These are phyloP conservation scores for Urosaurus nigricauda DNA, from an alignment of 2,797 vertebrate genomes.

Conservation along the genomic window DNA sequence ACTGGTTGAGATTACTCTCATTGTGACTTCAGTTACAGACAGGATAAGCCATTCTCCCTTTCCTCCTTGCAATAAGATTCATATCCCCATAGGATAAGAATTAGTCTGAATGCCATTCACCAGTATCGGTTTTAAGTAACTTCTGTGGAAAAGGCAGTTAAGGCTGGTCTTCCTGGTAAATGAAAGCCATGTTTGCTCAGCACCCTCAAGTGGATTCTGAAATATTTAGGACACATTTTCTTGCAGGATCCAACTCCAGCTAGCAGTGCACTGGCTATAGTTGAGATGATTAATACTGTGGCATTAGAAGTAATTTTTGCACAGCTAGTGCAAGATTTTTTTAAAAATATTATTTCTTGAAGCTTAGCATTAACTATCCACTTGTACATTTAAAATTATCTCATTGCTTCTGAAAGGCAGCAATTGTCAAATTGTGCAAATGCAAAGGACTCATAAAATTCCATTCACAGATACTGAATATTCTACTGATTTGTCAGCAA, in stretches of 20 bases:
- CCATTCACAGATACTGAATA: slow-evolving; percentile 5
- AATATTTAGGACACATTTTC: slow-evolving; percentile 5
- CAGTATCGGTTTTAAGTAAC: neutral
- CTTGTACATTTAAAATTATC: slow-evolving; percentile 4
- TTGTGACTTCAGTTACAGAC: neutral
- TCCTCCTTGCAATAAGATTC: too few species aligned
- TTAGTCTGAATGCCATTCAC: neutral
- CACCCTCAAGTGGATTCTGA: neutral
- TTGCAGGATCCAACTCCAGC: neutral
- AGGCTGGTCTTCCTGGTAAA: neutral
- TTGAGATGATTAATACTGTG: neutral
- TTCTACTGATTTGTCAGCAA: slow-evolving; percentile 26
- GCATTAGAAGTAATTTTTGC: rapidly evolving
- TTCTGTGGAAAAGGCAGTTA: neutral
- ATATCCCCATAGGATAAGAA: neutral
- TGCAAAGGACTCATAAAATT: slow-evolving; percentile 53
- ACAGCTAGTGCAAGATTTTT: rapidly evolving
- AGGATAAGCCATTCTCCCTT: neutral
- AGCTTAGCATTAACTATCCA: slow-evolving; percentile 5
- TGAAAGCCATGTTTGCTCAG: neutral
- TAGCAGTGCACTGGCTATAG: rapidly evolving
- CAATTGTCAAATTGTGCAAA: slow-evolving; percentile 68
- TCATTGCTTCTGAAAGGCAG: slow-evolving; percentile 65
- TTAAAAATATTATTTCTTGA: slow-evolving; percentile 20
- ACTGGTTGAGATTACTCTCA: neutral